Conservation (phyloP, 1,140 invertebrate species). For the Ruditapes philippinarum region DNA sequence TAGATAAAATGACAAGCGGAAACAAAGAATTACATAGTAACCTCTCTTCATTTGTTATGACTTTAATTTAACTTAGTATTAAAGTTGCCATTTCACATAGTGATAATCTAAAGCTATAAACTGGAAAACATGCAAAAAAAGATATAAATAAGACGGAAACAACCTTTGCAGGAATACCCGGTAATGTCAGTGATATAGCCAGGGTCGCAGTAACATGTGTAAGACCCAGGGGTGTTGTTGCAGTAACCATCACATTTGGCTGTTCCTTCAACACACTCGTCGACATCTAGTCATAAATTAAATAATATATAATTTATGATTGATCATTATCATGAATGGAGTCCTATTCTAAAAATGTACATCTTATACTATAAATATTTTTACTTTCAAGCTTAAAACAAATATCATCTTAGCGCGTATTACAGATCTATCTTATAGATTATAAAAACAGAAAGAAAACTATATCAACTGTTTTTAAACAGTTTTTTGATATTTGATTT, state of each 20-base stretch:
- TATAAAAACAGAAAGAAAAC: neutral
- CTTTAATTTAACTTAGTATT: too few species aligned
- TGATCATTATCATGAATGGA: too few species aligned
- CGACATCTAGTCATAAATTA: neutral
- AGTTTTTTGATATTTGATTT: neutral
- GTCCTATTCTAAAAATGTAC: too few species aligned
- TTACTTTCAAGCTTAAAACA: too few species aligned
- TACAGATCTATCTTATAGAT: neutral
- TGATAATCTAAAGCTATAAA: too few species aligned
- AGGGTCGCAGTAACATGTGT: neutral
- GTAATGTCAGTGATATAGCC: neutral
- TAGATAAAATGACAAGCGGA: too few species aligned
- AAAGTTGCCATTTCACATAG: too few species aligned
- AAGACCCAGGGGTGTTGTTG: neutral
- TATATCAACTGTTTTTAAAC: neutral
- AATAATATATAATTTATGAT: neutral
- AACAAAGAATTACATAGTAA: too few species aligned
- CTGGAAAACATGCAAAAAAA: too few species aligned
- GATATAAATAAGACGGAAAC: too few species aligned
- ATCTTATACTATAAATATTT: too few species aligned
- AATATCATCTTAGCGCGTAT: neutral
- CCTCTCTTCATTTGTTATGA: too few species aligned
- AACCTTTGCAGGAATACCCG: neutral
- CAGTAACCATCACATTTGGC: neutral
- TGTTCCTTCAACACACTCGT: neutral